Conservation (phyloP, 2,797 vertebrate genomes). For the Carcharodon carcharias region DNA sequence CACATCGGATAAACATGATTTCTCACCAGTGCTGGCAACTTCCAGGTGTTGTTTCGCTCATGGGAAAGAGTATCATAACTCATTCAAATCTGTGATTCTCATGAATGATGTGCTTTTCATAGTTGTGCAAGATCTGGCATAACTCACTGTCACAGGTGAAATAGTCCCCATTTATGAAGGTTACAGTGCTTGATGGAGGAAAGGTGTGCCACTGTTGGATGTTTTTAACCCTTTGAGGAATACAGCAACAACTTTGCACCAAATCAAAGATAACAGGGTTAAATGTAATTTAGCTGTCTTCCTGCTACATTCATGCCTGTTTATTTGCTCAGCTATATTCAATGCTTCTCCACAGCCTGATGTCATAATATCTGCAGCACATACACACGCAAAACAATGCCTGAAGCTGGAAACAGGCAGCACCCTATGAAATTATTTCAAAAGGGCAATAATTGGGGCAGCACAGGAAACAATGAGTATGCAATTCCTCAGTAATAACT, state of each 20-base stretch:
- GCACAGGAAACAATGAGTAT: background rate
- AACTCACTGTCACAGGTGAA: background rate
- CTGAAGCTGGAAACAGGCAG: background rate
- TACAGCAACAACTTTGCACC: background rate
- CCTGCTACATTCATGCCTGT: background rate
- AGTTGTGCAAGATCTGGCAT: background rate
- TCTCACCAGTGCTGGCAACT: background rate
- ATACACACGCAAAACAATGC: background rate
- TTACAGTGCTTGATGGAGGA: background rate
- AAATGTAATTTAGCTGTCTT: background rate
- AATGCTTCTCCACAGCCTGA: background rate
- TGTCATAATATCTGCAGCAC: background rate
- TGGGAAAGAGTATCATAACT: conserved; percentile 3
- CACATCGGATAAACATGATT: background rate
- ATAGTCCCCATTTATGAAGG: background rate
- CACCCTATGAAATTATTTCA: background rate
- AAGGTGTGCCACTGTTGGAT: background rate
- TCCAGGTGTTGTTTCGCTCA: background rate
- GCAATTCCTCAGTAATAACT: background rate
- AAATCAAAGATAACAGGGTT: background rate
- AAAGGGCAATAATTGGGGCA: background rate
- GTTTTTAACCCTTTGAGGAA: background rate
- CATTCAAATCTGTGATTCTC: background rate
- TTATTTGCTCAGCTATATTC: background rate
- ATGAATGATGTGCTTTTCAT: background rate